Conservation (phyloP, 2,888 invertebrate genomes). For the Lycophotia porphyrea region DNA sequence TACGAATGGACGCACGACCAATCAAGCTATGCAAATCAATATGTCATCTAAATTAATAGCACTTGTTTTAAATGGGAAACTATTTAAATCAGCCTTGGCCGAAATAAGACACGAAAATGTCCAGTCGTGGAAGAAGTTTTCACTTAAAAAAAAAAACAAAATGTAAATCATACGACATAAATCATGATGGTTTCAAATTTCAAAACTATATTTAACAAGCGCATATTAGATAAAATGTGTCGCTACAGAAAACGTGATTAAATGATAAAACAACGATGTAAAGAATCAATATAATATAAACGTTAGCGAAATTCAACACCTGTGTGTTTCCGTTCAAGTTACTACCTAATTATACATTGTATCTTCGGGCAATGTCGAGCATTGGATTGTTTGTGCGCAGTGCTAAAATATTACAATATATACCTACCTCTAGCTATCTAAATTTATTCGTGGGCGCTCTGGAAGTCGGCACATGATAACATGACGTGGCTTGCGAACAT, state of each 20-base stretch:
- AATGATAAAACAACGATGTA: not conserved
- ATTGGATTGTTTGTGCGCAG: not conserved
- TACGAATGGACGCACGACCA: too few species aligned
- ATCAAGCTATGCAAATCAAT: too few species aligned
- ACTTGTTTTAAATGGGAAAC: not conserved
- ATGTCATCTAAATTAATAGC: too few species aligned
- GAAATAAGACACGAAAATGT: too few species aligned
- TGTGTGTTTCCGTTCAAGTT: not conserved
- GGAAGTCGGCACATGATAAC: not conserved
- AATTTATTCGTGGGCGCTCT: not conserved
- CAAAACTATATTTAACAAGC: not conserved
- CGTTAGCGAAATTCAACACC: not conserved
- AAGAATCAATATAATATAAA: not conserved
- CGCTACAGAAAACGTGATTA: not conserved
- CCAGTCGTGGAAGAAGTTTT: too few species aligned
- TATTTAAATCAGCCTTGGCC: not conserved
- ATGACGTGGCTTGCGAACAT: not conserved
- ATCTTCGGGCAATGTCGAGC: not conserved
- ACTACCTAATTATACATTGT: not conserved
- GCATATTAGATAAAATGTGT: not conserved
- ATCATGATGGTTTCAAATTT: not conserved
- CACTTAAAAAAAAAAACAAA: not conserved
- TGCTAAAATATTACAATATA: not conserved
- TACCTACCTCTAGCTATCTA: not conserved
- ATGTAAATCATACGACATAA: not conserved